Evolutionary conservation across 2,113 vertebrate genomes (phyloP).

Genomic region (Eptesicus fuscus): DNA sequence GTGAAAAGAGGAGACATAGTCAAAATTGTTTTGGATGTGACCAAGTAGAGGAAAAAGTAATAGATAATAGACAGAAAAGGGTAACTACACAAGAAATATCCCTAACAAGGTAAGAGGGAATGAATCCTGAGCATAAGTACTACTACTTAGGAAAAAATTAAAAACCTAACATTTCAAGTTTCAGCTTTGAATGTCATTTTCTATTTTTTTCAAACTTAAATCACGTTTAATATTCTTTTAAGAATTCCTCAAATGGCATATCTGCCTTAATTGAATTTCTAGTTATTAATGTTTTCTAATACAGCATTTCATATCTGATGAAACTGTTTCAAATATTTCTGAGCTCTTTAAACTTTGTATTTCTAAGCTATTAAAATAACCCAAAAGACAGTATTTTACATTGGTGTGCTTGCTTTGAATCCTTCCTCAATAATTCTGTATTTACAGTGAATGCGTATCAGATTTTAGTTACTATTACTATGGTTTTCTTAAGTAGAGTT

Average conservation of each 20-base stretch:
- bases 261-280: slow-evolving; percentile 10
- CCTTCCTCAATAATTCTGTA: neutral
- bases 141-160: neutral
- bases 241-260: slow-evolving; percentile 29
- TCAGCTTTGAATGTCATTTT: neutral
- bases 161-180: neutral
- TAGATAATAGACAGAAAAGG: neutral
- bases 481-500: neutral
- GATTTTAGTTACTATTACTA: neutral
- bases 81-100: neutral
- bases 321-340: slow-evolving; percentile 29
- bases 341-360: neutral
- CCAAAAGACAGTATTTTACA: neutral
- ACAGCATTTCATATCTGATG: slow-evolving; percentile 34
- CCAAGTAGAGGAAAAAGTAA: neutral
- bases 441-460: neutral
- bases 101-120: neutral
- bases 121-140: neutral
- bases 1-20: neutral
- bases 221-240: neutral
- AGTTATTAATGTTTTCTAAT: slow-evolving; percentile 38
- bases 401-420: neutral
- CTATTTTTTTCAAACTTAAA: slow-evolving; percentile 7
- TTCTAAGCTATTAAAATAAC: slow-evolving; percentile 29
- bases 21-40: neutral